phyloP scores from a whole-genome alignment of 2,113 vertebrate genomes.

The Salvelinus namaycush region DNA sequence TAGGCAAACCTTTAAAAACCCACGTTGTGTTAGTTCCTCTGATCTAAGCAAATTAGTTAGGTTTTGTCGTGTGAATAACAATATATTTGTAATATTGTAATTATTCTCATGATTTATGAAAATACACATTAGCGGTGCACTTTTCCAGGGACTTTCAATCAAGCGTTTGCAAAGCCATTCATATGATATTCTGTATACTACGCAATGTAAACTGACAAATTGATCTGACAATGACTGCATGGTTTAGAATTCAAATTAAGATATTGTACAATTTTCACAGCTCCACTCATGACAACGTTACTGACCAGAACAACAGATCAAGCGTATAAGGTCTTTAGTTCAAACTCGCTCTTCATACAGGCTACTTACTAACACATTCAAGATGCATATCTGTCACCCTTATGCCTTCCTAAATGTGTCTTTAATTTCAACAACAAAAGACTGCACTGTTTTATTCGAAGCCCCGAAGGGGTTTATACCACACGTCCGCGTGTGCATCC shows the following conservation, averaged over 20 bases:
- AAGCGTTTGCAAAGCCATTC: slow-evolving; percentile 6
- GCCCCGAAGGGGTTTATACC: neutral
- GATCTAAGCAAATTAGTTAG: slow-evolving; percentile 3
- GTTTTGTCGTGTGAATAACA: slow-evolving; percentile 14
- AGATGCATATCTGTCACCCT: neutral
- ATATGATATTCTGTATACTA: neutral
- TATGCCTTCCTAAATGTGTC: neutral
- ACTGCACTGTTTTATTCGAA: neutral
- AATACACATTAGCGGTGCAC: slow-evolving; percentile 32
- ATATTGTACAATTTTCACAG: neutral
- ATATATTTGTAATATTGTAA: neutral
- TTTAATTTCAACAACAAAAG: neutral
- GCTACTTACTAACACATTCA: neutral
- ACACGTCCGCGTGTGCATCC: slow-evolving; percentile 16
- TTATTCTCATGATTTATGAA: neutral
- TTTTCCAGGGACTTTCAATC: slow-evolving; percentile 48
- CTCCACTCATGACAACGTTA: neutral
- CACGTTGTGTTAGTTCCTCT: slow-evolving; percentile 39
- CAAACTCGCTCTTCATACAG: neutral
- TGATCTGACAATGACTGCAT: neutral
- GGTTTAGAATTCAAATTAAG: slow-evolving; percentile 32
- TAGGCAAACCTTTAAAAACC: slow-evolving; percentile 42
- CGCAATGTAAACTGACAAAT: neutral
- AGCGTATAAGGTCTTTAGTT: neutral
- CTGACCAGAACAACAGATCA: neutral